phyloP scores from a whole-genome alignment of 2,113 vertebrate genomes.

The Rhombomys opimus region DNA sequence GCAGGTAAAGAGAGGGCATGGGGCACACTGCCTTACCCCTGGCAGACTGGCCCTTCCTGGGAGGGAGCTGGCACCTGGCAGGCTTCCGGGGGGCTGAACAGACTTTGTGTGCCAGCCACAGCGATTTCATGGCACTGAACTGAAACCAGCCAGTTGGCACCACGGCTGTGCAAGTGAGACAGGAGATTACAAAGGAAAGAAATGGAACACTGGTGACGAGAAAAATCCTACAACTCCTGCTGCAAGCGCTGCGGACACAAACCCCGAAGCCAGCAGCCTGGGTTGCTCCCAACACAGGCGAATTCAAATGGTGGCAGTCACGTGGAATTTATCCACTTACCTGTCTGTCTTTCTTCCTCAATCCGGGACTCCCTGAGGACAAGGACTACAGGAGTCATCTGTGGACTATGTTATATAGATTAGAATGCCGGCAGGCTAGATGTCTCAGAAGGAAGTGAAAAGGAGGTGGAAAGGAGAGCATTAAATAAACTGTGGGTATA shows the following conservation, averaged over 20 bases:
- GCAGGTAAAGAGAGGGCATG: neutral
- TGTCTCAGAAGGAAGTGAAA: rapidly evolving
- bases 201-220: neutral
- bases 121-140: neutral
- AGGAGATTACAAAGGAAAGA: conserved; percentile 37
- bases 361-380: neutral
- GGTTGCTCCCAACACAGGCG: neutral
- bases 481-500: neutral
- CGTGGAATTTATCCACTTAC: neutral
- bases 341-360: neutral
- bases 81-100: neutral
- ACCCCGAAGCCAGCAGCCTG: neutral
- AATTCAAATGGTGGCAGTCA: conserved; percentile 18
- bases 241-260: neutral
- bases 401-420: neutral
- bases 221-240: neutral
- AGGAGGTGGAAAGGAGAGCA: neutral
- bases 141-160: neutral
- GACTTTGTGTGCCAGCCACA: neutral
- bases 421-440: neutral
- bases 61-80: neutral
- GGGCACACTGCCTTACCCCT: rapidly evolving
- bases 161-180: neutral
- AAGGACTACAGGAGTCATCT: neutral
- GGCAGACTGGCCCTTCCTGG: neutral